Evolutionary conservation across 1,140 invertebrate species (phyloP).

Genomic region (Onthophagus taurus): DNA sequence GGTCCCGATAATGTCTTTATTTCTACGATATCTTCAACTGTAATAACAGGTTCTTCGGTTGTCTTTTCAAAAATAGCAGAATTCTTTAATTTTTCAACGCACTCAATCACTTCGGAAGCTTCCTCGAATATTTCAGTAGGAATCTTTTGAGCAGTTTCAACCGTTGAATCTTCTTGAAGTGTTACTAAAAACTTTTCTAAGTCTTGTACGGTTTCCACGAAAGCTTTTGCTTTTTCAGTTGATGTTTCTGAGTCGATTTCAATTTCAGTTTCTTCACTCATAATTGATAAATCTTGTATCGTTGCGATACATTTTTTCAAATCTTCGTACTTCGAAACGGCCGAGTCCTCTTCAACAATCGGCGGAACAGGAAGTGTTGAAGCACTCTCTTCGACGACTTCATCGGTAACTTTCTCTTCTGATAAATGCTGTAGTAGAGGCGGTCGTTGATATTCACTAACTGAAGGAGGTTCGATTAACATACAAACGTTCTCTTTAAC

Average conservation of each 20-base stretch:
- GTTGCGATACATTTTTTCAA: conserved; percentile 27
- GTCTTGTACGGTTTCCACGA: conserved; percentile 22
- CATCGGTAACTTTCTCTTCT: conserved; percentile 8
- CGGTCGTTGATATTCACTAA: background rate
- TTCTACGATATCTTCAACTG: conserved; percentile 21
- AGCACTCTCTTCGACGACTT: conserved; percentile 1
- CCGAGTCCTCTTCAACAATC: conserved; percentile 16
- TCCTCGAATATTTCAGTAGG: conserved; percentile 22
- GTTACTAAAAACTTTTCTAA: conserved; percentile 27
- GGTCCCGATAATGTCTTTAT: conserved; percentile 23
- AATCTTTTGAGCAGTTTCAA: conserved; percentile 24
- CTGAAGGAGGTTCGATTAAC: background rate
- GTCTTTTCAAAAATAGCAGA: conserved; percentile 18
- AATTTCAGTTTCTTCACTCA: conserved; percentile 9
- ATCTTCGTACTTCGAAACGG: conserved; percentile 19
- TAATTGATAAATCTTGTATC: conserved; percentile 26
- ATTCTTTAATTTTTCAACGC: conserved; percentile 27
- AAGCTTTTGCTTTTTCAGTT: conserved; percentile 4
- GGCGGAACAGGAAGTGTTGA: background rate
- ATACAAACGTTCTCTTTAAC: conserved; percentile 29
- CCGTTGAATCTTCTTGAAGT: conserved; percentile 24
- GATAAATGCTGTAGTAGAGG: conserved; percentile 6
- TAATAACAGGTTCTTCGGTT: conserved; percentile 17
- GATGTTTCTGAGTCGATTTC: conserved; percentile 9
- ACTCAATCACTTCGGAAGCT: conserved; percentile 27